Evolutionary conservation across 2,113 vertebrate genomes (phyloP).

Genomic region (Hypanus sabinus): DNA sequence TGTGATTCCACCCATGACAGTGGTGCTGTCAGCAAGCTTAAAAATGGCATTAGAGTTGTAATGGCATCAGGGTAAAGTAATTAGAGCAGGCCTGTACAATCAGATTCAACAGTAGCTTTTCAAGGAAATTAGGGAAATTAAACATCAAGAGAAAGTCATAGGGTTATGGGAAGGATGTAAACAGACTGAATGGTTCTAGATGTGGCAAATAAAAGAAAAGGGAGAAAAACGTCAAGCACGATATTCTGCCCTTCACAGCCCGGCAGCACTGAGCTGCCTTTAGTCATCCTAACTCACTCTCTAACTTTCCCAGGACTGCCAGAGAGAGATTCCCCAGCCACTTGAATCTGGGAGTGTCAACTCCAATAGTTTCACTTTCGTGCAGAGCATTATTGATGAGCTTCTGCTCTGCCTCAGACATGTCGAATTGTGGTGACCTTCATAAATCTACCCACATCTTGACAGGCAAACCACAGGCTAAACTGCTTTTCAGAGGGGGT

Average conservation of each 20-base stretch:
- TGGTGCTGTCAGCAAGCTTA: too few species aligned
- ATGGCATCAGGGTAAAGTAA: too few species aligned
- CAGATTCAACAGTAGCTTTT: not conserved
- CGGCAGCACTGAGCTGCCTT: too few species aligned
- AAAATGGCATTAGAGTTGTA: too few species aligned
- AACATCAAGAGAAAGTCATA: not conserved
- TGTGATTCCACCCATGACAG: too few species aligned
- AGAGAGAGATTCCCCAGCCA: constrained; percentile 40
- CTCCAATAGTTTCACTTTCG: constrained; percentile 48
- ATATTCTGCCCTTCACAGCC: not conserved
- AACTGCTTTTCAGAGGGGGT: constrained; percentile 43
- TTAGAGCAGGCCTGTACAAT: not conserved
- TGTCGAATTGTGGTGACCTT: constrained; percentile 46
- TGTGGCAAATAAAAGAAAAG: not conserved
- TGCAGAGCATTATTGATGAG: constrained; percentile 52
- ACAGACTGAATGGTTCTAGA: not conserved
- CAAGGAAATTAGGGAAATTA: not conserved
- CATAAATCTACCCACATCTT: constrained; percentile 51
- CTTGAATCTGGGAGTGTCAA: constrained; percentile 41
- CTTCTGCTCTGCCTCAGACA: constrained; percentile 44
- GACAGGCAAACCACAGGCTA: constrained; percentile 50
- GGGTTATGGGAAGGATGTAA: not conserved
- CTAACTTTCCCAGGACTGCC: constrained; percentile 49
- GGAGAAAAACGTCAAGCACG: not conserved
- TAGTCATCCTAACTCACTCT: not conserved